These are phyloP conservation scores for Agrochola circellaris DNA, from an alignment of 2,888 invertebrate genomes.

Conservation along the genomic window DNA sequence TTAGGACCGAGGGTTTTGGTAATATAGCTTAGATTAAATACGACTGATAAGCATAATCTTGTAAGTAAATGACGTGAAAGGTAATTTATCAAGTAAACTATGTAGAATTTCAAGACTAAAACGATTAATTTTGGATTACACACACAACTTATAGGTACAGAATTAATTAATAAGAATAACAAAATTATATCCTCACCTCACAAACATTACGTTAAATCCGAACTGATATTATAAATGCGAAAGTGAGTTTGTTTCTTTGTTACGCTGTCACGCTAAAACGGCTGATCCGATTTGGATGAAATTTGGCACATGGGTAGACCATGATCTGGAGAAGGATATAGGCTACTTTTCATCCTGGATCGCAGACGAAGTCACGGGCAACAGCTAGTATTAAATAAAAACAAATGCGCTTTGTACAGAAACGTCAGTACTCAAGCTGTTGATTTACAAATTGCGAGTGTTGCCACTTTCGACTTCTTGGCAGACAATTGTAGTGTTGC, in stretches of 20 bases:
- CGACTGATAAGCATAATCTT: background rate
- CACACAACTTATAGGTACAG: too few species aligned
- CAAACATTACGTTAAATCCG: background rate
- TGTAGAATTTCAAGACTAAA: background rate
- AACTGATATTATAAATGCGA: too few species aligned
- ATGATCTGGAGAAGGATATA: too few species aligned
- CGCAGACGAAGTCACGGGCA: too few species aligned
- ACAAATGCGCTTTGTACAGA: background rate
- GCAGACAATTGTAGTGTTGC: conserved; percentile 45
- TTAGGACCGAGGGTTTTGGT: background rate
- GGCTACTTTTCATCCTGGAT: too few species aligned
- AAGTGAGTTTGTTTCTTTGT: too few species aligned
- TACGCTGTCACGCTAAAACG: too few species aligned
- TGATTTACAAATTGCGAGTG: conserved; percentile 46
- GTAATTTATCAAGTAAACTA: background rate
- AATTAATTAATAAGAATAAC: too few species aligned
- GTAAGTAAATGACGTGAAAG: background rate
- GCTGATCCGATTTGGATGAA: too few species aligned
- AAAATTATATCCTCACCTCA: too few species aligned
- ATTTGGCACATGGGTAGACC: too few species aligned
- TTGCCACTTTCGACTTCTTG: conserved; percentile 40
- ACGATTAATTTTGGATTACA: background rate
- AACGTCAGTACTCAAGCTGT: conserved; percentile 21
- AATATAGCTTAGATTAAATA: background rate
- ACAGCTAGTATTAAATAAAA: background rate